Percentiles rank a stretch among this genome's conserved stretches.
phyloP scores from a whole-genome alignment of 2,888 invertebrate species.

The Argynnis bischoffii region DNA sequence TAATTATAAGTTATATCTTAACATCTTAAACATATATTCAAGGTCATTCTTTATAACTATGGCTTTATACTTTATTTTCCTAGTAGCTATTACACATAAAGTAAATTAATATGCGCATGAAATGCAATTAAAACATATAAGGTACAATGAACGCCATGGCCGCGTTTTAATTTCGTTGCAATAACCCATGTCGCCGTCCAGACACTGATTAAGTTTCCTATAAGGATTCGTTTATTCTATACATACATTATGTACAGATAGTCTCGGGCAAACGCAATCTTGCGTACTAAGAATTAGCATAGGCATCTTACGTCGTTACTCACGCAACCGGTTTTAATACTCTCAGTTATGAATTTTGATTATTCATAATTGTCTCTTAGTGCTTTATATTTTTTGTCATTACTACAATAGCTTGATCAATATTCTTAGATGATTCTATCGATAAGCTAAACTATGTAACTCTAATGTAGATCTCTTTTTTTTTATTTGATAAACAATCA shows the following conservation, averaged over 20 bases:
- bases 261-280: slow-evolving; percentile 46
- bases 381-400: slow-evolving; percentile 7
- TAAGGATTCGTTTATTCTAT: slow-evolving; percentile 58
- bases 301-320: slow-evolving; percentile 62
- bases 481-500: too few relatives aligned
- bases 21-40: too few relatives aligned
- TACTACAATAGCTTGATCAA: not conserved
- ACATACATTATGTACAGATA: slow-evolving; percentile 38
- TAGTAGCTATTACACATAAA: not conserved
- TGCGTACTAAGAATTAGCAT: slow-evolving; percentile 66
- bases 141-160: slow-evolving; percentile 53
- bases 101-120: not conserved
- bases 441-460: too few relatives aligned
- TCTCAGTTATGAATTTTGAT: slow-evolving; percentile 30
- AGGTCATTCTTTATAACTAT: too few relatives aligned
- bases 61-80: too few relatives aligned
- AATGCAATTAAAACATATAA: slow-evolving; percentile 50
- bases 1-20: too few relatives aligned
- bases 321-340: slow-evolving; percentile 40
- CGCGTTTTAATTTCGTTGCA: slow-evolving; percentile 75
- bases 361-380: slow-evolving; percentile 22
- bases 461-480: too few relatives aligned
- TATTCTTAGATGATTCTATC: too few relatives aligned
- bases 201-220: slow-evolving; percentile 73
- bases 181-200: slow-evolving; percentile 72